Base-by-base conservation (phyloP, 2,113 vertebrate genomes). In the Platycercus adscitus region DNA sequence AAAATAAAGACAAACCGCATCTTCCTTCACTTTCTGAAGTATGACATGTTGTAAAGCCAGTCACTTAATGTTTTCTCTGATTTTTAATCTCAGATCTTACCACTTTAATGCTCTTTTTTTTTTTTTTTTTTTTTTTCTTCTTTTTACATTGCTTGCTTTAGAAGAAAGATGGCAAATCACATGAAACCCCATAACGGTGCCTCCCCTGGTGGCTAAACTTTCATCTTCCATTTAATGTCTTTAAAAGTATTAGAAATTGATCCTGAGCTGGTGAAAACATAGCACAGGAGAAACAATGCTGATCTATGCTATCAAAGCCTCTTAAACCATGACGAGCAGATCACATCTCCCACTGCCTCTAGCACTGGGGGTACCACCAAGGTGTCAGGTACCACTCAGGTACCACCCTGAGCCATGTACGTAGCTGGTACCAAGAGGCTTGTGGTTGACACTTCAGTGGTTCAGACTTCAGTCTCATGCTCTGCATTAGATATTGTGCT, bases 121-220 rank as follows among this genome's bases (percentile, higher is more conserved):
- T 46, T 56, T 28, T 5, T 2, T 31, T 33, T 44, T 14, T 15
- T 24, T 8, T 58, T 56, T 55, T 39, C 39, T 39, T 39, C 39
- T 39, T 61, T 2, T 20, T 17, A 29, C 8, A 2, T 60, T 60
- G 13, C 5, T 71, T 68, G 20, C 17, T 20, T 68, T 19, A 31
- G 61, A 55, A 75, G 7, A 29, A 4, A 35, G 16, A 35, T 12
- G 35, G 7, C 5, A 79, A 33, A 21, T 60, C 28, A 33, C 52
- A 65, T 2, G 1, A 70, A 73, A 24, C 9, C 26, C 88, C 58
- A 17, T 4, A 6, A 23, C 0, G 0, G 14, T 31, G 43, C 33
- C 2, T 17, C 9, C 29, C 14, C 23, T 18, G 2, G 26, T 13
- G 49, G 44, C 12, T 69, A 71, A 43, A 50, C 60, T 55, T 58